Conservation (phyloP, 2,113 vertebrate genomes). For the Paratilapia polleni region DNA sequence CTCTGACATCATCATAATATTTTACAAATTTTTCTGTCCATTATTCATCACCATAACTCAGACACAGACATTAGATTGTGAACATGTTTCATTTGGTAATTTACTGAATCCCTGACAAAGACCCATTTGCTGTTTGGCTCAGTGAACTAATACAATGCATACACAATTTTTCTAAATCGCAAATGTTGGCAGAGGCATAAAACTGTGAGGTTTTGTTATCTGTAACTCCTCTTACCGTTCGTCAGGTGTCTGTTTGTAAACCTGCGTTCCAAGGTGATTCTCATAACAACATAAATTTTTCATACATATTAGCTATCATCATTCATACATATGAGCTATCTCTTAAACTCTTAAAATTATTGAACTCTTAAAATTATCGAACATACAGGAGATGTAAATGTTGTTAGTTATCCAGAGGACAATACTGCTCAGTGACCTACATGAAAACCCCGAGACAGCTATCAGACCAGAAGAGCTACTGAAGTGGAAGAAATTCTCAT, state of each 20-base stretch:
- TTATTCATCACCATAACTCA: too few species aligned
- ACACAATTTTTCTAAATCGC: too few species aligned
- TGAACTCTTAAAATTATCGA: not conserved
- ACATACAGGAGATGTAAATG: not conserved
- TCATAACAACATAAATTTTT: too few species aligned
- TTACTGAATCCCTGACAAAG: not conserved
- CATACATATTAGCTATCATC: not conserved
- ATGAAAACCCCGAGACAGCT: too few species aligned
- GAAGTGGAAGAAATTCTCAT: not conserved
- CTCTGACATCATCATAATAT: too few species aligned
- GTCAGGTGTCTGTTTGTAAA: not conserved
- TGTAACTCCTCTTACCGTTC: not conserved
- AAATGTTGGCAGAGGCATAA: not conserved
- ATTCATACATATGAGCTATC: too few species aligned
- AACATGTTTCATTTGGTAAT: not conserved
- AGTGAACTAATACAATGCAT: not conserved
- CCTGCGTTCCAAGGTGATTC: too few species aligned
- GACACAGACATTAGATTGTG: too few species aligned
- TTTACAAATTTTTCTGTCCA: too few species aligned
- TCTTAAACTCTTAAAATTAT: too few species aligned
- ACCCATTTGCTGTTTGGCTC: not conserved
- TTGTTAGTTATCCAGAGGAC: not conserved
- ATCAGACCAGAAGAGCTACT: too few species aligned
- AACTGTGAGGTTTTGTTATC: not conserved
- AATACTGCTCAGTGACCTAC: too few species aligned